Base-by-base conservation (phyloP, 1,140 invertebrate genomes). In the Drosophila paulistorum region DNA sequence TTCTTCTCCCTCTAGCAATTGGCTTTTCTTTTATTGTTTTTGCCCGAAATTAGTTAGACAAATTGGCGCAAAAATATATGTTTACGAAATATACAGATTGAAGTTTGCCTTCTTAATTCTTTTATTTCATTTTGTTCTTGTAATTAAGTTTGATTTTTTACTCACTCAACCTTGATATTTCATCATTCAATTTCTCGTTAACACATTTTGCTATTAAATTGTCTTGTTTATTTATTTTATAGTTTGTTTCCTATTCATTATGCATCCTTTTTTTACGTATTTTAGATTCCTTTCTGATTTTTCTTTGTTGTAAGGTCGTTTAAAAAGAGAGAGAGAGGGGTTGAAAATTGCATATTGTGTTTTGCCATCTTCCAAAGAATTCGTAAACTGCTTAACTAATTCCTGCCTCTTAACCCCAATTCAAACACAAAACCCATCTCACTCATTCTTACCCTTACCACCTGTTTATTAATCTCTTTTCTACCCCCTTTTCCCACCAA, bases 321-420 rank as follows among this genome's bases (percentile, higher is more conserved):
- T 30, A 7, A 6, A 7, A 26, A 26, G 17, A 20, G 33, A 26
- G 17, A 20, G 33, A 20, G 17, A 48, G n/a, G 45, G 17, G 17
- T 20, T 7, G 20, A 51, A 23, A 51, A 9, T 23, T 11, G 13
- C 13, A 57, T 11, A 55, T 7, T 23, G 26, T 54, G 10, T 26
- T 33, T 57, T 57, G 54, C 17, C 41, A 62, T 48, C 11, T 23
- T 7, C 13, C 11, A 42, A 60, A 55, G 54, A 65, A 67, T 67
- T 77, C 71, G 71, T 77, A 71, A 78, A 77, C 78, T 65, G 65
- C 64, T 78, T 68, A 75, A 71, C 68, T 75, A 73, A 78, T 78
- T 42, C 64, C 75, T 37, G 37, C 57, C 78, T 68, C 68, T 80
- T 80, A 78, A 78, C 75, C 78, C 65, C 68, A 68, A 68, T 78